Conservation (phyloP, 1,140 invertebrate genomes). For the Scaptomyza graminum region DNA sequence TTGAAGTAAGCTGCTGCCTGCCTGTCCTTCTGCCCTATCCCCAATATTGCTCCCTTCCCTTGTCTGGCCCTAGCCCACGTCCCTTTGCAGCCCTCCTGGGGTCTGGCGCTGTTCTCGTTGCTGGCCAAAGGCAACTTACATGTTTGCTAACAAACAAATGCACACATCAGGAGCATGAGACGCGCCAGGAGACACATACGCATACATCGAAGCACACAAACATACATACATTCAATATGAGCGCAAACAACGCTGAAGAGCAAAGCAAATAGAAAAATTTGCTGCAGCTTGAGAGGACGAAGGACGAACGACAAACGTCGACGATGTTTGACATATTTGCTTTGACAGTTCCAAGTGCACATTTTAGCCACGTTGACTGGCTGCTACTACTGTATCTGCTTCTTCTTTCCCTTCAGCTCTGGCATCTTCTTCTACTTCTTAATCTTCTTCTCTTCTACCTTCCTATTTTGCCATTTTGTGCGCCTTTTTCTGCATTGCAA, state of each 20-base stretch:
- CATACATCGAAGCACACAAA: conserved; percentile 17
- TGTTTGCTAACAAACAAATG: conserved; percentile 82
- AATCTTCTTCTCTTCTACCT: conserved; percentile 4
- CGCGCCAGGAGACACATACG: conserved; percentile 49
- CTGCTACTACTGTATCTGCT: not conserved
- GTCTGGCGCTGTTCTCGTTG: conserved; percentile 29
- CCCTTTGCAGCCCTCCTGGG: conserved; percentile 15
- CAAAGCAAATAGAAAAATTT: conserved; percentile 80
- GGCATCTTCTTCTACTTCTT: not conserved
- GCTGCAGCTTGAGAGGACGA: conserved; percentile 61
- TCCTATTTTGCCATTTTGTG: conserved; percentile 60
- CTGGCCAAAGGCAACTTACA: conserved; percentile 81
- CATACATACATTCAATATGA: conserved; percentile 50
- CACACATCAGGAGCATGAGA: conserved; percentile 54
- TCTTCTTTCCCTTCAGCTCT: not conserved
- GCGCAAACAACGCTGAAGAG: conserved; percentile 77
- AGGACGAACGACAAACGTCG: conserved; percentile 48
- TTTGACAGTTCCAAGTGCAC: conserved; percentile 81
- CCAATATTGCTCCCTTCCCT: not conserved
- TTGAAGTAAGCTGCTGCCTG: conserved; percentile 62
- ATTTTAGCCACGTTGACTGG: conserved; percentile 66
- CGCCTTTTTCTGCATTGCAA: conserved; percentile 59
- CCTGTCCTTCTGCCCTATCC: conserved; percentile 15
- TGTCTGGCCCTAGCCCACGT: not conserved
- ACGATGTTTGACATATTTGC: conserved; percentile 81